Evolutionary conservation across 2,888 invertebrate genomes (phyloP), one percentile per base, ranked within the genome.

Genomic region (Liopterus haemorrhoidalis): DNA sequence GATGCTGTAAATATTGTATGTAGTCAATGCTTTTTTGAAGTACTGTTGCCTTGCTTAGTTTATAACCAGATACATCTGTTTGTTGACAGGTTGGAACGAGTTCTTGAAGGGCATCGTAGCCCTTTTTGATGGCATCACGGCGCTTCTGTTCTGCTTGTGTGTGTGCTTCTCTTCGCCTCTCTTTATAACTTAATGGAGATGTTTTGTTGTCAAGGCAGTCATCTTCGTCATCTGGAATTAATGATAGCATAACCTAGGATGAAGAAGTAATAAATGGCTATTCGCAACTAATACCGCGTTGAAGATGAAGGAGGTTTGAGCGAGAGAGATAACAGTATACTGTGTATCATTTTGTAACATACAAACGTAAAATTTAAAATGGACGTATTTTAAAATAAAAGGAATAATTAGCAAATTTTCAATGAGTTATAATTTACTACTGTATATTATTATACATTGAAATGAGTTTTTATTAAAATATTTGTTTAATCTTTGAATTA

Each of bases 91-190:
- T 91, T 0, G 95, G 95, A 8, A 96, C 94, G 51, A 95, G 70
- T 58, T 87, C 86, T 68, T 94, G 94, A 12, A 96, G 72, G 2
- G 88, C 87, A 66, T 95, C 94, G 66, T 96, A 96, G 0, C 95
- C 95, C 66, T 91, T 93, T 69, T 95, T 96, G 50, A 96, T 96
- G 2, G 95, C 94, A 76, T 96, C 95, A 59, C 95, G 76, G 52
- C 96, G 75, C 64, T 95, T 95, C 66, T 96, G 95, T 67, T 96
- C 96, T 2, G 96, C 95, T 71, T 94, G 81, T 0, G 95, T 95
- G 64, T 95, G 95, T 4, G 95, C 95, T 67, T 95, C 94, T 50
- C 95, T 75, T 41, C 95, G 76, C 24, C 95, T 75, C 61, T 96
- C 94, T 65, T 93, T 95, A 66, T 94, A 95, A 61, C 86, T 91